These are phyloP conservation scores for Trichomalopsis sarcophagae DNA, from an alignment of 1,140 invertebrate genomes.

Conservation along the genomic window DNA sequence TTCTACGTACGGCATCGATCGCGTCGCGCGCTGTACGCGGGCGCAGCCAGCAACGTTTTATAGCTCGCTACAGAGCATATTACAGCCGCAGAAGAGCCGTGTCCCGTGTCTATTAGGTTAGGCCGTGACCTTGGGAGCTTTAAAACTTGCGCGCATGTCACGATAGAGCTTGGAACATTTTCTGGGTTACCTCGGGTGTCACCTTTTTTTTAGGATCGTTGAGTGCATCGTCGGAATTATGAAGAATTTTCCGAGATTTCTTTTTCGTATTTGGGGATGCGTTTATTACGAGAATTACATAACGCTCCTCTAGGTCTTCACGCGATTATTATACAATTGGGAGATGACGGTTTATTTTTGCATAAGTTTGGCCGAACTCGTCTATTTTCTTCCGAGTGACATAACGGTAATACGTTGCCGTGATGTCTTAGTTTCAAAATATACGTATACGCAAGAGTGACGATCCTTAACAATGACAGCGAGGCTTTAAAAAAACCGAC, in stretches of 20 bases:
- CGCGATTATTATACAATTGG: not conserved
- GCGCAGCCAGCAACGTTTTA: not conserved
- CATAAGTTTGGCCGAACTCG: too few relatives aligned
- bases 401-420: not conserved
- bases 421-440: too few relatives aligned
- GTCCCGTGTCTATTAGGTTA: constrained; percentile 41
- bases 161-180: constrained; percentile 35
- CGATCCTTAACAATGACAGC: not conserved
- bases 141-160: constrained; percentile 27
- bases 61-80: not conserved
- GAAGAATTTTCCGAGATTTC: too few relatives aligned
- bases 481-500: not conserved
- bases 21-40: constrained; percentile 8
- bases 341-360: not conserved
- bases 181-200: constrained; percentile 37
- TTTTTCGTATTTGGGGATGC: too few relatives aligned
- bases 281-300: not conserved
- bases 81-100: not conserved
- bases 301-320: not conserved
- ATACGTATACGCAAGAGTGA: not conserved
- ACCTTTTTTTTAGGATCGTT: not conserved
- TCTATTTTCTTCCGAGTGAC: not conserved
- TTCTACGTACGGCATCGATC: not conserved
- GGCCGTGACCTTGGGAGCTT: constrained; percentile 47
- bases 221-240: too few relatives aligned